Percentiles rank a stretch among this genome's conserved stretches.
Evolutionary conservation across 2,888 invertebrate genomes (phyloP).

Genomic region (Camponotus fellah): DNA sequence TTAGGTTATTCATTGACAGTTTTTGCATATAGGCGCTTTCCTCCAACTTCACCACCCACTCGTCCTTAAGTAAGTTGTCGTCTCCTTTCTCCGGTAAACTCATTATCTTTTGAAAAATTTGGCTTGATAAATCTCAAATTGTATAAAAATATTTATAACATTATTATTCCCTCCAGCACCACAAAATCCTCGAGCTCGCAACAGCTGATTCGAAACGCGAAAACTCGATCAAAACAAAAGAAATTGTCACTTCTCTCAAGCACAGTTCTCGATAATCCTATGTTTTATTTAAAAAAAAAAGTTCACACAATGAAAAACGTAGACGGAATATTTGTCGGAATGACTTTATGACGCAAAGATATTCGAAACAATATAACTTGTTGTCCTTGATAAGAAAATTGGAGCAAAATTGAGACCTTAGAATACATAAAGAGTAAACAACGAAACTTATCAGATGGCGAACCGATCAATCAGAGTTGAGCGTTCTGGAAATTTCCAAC

Average conservation of each 20-base stretch:
- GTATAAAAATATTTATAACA: constrained; percentile 15
- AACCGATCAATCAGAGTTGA: constrained; percentile 1
- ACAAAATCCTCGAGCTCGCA: background rate
- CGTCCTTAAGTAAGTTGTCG: constrained; percentile 88
- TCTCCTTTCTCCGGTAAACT: constrained; percentile 87
- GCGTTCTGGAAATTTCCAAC: background rate
- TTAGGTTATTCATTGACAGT: constrained; percentile 97
- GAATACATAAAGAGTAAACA: background rate
- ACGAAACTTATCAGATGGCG: background rate
- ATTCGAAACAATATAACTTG: background rate
- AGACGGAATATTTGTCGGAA: background rate
- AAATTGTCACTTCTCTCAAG: constrained; percentile 1
- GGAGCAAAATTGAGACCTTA: background rate
- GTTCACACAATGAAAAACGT: background rate
- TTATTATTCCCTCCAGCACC: background rate
- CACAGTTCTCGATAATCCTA: background rate
- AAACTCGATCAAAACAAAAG: constrained; percentile 9
- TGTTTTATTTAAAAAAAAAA: background rate
- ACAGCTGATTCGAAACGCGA: background rate
- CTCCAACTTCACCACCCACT: constrained; percentile 92
- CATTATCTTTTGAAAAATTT: constrained; percentile 81
- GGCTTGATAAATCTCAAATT: constrained; percentile 24
- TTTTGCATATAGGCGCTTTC: constrained; percentile 93
- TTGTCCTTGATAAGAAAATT: background rate
- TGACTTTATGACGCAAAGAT: background rate